Conservation (phyloP, 2,113 vertebrate genomes). For the Hippocampus zosterae region DNA sequence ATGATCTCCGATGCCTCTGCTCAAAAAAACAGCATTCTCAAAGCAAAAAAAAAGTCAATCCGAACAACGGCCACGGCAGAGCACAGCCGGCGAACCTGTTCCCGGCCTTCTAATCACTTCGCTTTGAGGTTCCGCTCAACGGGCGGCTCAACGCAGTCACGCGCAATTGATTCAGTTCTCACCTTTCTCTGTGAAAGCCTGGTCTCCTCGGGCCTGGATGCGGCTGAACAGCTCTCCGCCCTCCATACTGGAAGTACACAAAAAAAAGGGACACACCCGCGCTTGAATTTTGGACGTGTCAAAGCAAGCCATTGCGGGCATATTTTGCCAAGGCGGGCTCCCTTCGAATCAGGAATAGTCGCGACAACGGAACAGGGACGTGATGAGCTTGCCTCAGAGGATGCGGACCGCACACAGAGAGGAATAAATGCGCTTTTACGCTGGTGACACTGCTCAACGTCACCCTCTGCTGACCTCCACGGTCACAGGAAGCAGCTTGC, state of each 20-base stretch:
- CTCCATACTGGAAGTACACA: constrained; percentile 83
- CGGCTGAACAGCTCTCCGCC: constrained; percentile 96
- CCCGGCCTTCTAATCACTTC: too few relatives aligned
- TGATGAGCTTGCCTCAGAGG: not conserved
- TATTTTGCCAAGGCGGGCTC: too few relatives aligned
- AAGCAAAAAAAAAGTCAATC: constrained; percentile 33
- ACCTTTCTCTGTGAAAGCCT: constrained; percentile 98
- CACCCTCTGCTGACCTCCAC: constrained; percentile 1
- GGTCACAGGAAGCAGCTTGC: constrained; percentile 26
- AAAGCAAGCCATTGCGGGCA: too few relatives aligned
- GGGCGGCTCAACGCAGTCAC: too few relatives aligned
- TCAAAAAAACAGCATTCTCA: constrained; percentile 47
- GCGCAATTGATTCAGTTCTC: constrained; percentile 24
- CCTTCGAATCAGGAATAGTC: not conserved
- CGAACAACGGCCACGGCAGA: not conserved
- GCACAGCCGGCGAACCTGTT: not conserved
- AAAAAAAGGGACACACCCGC: not conserved
- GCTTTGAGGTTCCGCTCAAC: too few relatives aligned
- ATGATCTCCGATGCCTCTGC: constrained; percentile 93
- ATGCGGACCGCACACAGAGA: not conserved
- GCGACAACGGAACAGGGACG: not conserved
- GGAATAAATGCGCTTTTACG: constrained; percentile 14
- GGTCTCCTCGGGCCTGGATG: constrained; percentile 94
- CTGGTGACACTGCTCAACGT: not conserved
- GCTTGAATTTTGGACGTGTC: too few relatives aligned